These are phyloP conservation scores for Zelostemma sp. DNA, from an alignment of 1,140 invertebrate genomes.

Conservation along the genomic window DNA sequence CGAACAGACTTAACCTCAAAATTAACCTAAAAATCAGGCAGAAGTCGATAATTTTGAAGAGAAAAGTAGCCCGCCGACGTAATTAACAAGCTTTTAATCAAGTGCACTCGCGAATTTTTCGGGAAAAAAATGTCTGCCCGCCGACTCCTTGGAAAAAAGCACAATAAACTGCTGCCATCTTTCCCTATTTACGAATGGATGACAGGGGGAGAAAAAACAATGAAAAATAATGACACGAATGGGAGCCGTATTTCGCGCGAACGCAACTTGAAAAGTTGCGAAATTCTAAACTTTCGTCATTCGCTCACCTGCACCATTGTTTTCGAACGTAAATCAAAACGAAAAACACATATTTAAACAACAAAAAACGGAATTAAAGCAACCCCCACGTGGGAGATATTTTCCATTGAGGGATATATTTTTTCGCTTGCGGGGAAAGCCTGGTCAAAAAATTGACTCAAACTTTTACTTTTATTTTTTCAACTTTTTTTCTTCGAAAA, in stretches of 20 bases:
- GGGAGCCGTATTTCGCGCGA: slow-evolving; percentile 47
- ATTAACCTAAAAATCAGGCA: slow-evolving; percentile 42
- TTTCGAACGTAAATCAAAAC: slow-evolving; percentile 64
- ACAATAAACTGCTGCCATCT: slow-evolving; percentile 71
- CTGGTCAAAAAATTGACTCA: slow-evolving; percentile 59
- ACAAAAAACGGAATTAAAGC: slow-evolving; percentile 69
- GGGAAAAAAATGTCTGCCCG: slow-evolving; percentile 65
- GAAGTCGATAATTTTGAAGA: slow-evolving; percentile 37
- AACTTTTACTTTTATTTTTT: slow-evolving; percentile 36
- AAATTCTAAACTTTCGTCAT: slow-evolving; percentile 41
- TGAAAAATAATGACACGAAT: slow-evolving; percentile 64
- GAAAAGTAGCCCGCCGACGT: slow-evolving; percentile 25
- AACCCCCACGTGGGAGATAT: slow-evolving; percentile 70
- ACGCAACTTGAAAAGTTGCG: slow-evolving; percentile 14
- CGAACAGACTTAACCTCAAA: slow-evolving; percentile 49
- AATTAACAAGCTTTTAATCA: slow-evolving; percentile 29
- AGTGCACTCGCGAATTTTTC: slow-evolving; percentile 43
- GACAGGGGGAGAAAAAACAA: slow-evolving; percentile 68
- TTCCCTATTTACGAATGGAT: slow-evolving; percentile 71
- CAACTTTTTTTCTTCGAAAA: slow-evolving; percentile 23
- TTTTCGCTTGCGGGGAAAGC: slow-evolving; percentile 66
- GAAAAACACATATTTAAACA: slow-evolving; percentile 69
- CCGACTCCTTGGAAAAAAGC: slow-evolving; percentile 66
- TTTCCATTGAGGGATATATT: slow-evolving; percentile 70
- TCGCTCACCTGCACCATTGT: slow-evolving; percentile 68